Percentiles rank a stretch among this genome's conserved stretches.
phyloP scores from a whole-genome alignment of 2,888 invertebrate genomes.

The Disparrhopalites patrizii region DNA sequence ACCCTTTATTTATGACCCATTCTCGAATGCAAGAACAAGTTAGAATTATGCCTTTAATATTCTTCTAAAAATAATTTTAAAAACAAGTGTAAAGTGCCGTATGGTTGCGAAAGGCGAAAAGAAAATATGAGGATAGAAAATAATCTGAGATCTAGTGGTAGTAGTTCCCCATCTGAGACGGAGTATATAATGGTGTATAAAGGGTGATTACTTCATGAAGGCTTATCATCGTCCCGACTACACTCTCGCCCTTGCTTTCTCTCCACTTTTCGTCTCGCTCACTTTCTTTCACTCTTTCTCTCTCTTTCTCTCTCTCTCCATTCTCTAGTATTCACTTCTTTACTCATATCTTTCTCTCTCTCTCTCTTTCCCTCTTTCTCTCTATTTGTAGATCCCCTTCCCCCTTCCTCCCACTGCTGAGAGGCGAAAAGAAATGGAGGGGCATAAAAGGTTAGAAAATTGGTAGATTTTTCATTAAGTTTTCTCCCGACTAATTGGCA shows the following conservation, averaged over 20 bases:
- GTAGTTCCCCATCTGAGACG: no score
- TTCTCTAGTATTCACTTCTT: background rate
- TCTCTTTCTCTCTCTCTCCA: background rate
- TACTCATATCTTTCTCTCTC: background rate
- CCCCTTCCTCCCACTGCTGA: no score
- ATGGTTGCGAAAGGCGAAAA: background rate
- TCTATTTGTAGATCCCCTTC: background rate
- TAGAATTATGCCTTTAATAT: slow-evolving; percentile 34
- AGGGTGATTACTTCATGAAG: no score
- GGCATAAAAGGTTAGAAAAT: background rate
- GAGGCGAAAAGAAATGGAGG: background rate
- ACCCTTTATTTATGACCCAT: slow-evolving; percentile 29
- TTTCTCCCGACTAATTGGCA: slow-evolving; percentile 15
- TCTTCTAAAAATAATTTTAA: slow-evolving; percentile 30
- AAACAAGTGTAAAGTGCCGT: slow-evolving; percentile 1
- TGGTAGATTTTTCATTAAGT: slow-evolving; percentile 22
- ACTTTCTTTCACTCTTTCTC: no score
- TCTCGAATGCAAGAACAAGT: slow-evolving; percentile 16
- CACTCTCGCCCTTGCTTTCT: no score
- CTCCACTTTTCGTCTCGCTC: no score
- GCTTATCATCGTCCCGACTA: no score
- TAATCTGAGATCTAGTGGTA: no score
- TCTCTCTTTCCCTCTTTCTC: no score
- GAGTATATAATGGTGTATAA: background rate
- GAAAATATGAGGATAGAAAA: no score